These are phyloP conservation scores for Agrilus cyanescens DNA, from an alignment of 2,888 invertebrate species.

Conservation along the genomic window DNA sequence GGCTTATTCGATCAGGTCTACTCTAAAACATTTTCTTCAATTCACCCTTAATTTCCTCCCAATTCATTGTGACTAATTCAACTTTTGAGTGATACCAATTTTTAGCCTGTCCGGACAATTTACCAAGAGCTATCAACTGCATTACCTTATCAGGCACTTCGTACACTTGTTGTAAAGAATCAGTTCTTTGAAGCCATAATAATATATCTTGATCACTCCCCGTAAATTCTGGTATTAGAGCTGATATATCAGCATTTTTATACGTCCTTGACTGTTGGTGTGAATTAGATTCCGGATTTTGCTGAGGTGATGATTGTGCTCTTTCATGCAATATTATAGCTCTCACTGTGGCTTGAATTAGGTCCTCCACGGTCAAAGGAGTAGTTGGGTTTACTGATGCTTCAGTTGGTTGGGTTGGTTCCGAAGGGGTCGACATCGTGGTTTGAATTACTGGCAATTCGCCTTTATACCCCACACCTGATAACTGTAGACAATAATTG, in stretches of 20 bases:
- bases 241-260: not conserved
- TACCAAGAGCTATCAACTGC: not conserved
- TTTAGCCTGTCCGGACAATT: not conserved
- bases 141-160: not conserved
- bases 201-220: not conserved
- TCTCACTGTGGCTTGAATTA: not conserved
- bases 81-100: constrained; percentile 1
- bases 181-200: not conserved
- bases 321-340: too few species aligned
- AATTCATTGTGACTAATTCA: not conserved
- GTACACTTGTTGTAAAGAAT: not conserved
- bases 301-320: too few species aligned
- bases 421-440: too few species aligned
- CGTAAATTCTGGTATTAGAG: not conserved
- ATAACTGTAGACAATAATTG: too few species aligned
- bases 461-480: too few species aligned
- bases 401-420: not conserved
- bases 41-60: not conserved
- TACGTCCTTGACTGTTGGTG: not conserved
- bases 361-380: not conserved
- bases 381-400: not conserved
- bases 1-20: not conserved
- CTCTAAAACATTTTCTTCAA: not conserved
- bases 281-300: not conserved
- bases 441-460: too few species aligned